Conservation (phyloP, 1,140 invertebrate genomes). For the Drosophila takahashii region DNA sequence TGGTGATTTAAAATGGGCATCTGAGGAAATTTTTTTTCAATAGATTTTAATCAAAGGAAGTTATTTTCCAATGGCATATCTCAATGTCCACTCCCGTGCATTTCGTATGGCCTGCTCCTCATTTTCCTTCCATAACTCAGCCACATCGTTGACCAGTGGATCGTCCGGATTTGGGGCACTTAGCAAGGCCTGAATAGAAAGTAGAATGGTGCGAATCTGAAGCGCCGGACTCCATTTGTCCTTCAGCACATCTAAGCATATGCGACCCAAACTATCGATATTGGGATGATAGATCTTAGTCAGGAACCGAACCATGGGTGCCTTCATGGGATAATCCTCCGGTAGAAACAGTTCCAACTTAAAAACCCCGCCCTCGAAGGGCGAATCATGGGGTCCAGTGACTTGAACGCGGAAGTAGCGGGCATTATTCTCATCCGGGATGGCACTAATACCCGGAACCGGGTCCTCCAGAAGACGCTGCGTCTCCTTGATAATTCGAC, state of each 20-base stretch:
- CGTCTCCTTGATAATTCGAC: slow-evolving; percentile 97
- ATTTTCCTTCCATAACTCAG: slow-evolving; percentile 97
- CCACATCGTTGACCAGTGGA: slow-evolving; percentile 98
- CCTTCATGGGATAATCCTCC: slow-evolving; percentile 93
- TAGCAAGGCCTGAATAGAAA: slow-evolving; percentile 98
- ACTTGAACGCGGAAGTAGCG: slow-evolving; percentile 99
- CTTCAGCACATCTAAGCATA: slow-evolving; percentile 92
- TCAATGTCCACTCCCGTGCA: slow-evolving; percentile 97
- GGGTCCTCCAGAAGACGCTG: slow-evolving; percentile 99
- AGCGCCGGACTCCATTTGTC: slow-evolving; percentile 99
- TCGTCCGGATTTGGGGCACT: slow-evolving; percentile 99
- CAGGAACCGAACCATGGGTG: slow-evolving; percentile 93
- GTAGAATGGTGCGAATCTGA: slow-evolving; percentile 97
- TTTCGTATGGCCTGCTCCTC: slow-evolving; percentile 96
- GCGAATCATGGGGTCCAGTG: slow-evolving; percentile 91
- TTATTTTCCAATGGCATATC: slow-evolving; percentile 93
- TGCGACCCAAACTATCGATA: slow-evolving; percentile 91
- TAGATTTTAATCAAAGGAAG: background rate
- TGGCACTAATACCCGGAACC: slow-evolving; percentile 97
- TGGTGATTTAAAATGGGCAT: too few species aligned
- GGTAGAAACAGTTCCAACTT: slow-evolving; percentile 92
- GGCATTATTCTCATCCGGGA: slow-evolving; percentile 97
- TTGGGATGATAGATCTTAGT: slow-evolving; percentile 94
- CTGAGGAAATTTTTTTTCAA: too few species aligned
- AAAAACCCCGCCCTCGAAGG: slow-evolving; percentile 92